phyloP scores from a whole-genome alignment of 2,888 invertebrate species.

The Acanthoscelides obtectus region DNA sequence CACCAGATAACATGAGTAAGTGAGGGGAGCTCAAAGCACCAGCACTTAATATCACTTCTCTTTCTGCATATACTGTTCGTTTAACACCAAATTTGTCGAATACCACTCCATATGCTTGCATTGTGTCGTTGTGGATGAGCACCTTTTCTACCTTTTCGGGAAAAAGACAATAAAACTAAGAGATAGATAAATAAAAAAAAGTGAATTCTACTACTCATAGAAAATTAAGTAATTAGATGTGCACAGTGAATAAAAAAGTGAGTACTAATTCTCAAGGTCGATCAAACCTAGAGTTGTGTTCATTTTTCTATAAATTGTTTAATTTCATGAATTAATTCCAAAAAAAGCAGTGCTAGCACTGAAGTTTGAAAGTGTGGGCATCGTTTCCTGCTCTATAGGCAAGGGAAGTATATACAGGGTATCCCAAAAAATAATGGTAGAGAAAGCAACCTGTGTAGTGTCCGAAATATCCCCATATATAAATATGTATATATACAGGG shows the following conservation, averaged over 20 bases:
- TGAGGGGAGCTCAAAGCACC: conserved; percentile 84
- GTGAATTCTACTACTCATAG: background rate
- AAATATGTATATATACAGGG: too few relatives aligned
- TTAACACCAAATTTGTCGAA: conserved; percentile 57
- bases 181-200: background rate
- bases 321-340: too few relatives aligned
- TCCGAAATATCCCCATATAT: too few relatives aligned
- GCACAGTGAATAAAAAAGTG: background rate
- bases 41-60: conserved; percentile 81
- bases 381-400: too few relatives aligned
- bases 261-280: too few relatives aligned
- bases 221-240: background rate
- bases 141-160: conserved; percentile 58
- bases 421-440: too few relatives aligned
- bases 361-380: too few relatives aligned
- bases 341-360: too few relatives aligned
- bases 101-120: conserved; percentile 59
- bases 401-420: too few relatives aligned
- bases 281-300: too few relatives aligned
- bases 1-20: conserved; percentile 79
- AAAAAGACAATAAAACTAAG: background rate
- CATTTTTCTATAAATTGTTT: too few relatives aligned
- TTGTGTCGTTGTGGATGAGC: conserved; percentile 56
- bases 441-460: too few relatives aligned
- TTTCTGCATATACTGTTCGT: conserved; percentile 55